phyloP scores from a whole-genome alignment of 2,888 invertebrate genomes.

The Volucella inflata region DNA sequence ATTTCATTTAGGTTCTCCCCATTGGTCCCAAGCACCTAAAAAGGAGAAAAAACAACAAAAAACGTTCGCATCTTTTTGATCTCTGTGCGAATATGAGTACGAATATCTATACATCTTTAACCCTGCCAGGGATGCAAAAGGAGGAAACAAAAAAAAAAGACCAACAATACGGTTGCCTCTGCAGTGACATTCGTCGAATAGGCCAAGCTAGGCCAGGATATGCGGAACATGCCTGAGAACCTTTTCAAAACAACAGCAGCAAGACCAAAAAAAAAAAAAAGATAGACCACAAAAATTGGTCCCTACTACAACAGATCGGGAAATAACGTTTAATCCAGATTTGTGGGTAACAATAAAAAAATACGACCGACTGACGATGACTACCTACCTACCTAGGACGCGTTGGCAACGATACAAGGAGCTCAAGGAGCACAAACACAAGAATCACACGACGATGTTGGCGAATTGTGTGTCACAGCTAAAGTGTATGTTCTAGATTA shows the following conservation, averaged over 20 bases:
- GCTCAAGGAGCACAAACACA: conserved; percentile 51
- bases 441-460: conserved; percentile 59
- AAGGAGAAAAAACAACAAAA: no score
- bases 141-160: conserved; percentile 16
- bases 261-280: not conserved
- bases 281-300: conserved; percentile 52
- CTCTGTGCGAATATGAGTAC: conserved; percentile 63
- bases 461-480: conserved; percentile 69
- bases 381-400: no score
- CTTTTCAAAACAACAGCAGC: not conserved
- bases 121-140: conserved; percentile 34
- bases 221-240: not conserved
- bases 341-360: conserved; percentile 54
- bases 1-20: conserved; percentile 42
- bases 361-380: not conserved
- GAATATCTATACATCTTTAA: conserved; percentile 60
- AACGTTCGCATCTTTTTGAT: conserved; percentile 27
- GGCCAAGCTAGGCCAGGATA: conserved; percentile 17
- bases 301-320: conserved; percentile 56
- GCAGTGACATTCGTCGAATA: no score
- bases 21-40: not conserved
- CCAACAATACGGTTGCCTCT: conserved; percentile 6
- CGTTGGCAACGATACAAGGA: no score
- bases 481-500: conserved; percentile 70
- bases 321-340: conserved; percentile 72